Evolutionary conservation across 1,140 invertebrate species (phyloP).

Genomic region (Bilobella aurantiaca): DNA sequence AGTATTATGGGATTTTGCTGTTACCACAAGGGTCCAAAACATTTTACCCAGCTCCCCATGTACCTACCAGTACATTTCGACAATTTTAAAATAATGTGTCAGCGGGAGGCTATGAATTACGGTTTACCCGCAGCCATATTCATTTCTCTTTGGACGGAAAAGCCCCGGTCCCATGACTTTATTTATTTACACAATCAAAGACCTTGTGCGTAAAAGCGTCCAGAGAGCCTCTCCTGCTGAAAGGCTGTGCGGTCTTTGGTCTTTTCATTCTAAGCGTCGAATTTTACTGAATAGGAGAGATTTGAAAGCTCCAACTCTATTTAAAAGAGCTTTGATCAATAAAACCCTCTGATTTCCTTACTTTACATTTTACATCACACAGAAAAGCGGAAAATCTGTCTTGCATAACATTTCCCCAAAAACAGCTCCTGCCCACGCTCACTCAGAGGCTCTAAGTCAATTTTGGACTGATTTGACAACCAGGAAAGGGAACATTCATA

Average conservation of each 20-base stretch:
- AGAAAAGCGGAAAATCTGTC: background rate
- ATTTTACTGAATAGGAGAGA: background rate
- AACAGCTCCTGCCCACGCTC: background rate
- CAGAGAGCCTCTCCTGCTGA: too few relatives aligned
- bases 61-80: too few relatives aligned
- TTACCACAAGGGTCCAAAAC: too few relatives aligned
- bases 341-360: constrained; percentile 3
- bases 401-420: background rate
- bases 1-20: too few relatives aligned
- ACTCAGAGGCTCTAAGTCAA: background rate
- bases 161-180: background rate
- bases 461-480: too few relatives aligned
- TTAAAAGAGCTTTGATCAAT: constrained; percentile 11
- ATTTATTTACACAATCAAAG: background rate
- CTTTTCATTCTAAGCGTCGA: background rate
- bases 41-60: too few relatives aligned
- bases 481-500: too few relatives aligned
- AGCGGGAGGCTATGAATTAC: too few relatives aligned
- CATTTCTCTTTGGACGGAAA: too few relatives aligned
- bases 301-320: background rate
- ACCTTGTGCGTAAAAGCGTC: too few relatives aligned
- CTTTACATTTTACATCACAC: background rate
- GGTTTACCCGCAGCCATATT: too few relatives aligned
- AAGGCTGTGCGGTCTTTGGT: background rate
- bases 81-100: too few relatives aligned